Evolutionary conservation across 2,797 vertebrate species (phyloP).

Genomic region (Acropternis orthonyx): DNA sequence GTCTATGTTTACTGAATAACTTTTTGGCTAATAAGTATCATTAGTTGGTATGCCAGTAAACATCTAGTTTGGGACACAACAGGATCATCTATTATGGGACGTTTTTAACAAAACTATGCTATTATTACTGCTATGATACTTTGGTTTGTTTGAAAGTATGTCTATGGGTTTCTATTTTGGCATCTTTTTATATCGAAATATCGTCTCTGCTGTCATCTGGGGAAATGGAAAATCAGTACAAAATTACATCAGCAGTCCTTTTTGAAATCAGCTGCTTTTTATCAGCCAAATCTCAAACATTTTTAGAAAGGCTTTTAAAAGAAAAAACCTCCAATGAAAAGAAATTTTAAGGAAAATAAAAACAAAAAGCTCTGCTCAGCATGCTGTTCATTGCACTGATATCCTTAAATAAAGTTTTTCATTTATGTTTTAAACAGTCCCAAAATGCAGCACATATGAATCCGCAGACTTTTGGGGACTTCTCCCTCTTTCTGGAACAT

Average conservation of each 20-base stretch:
- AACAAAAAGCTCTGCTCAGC: not conserved
- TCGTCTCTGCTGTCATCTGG: not conserved
- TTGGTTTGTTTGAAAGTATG: not conserved
- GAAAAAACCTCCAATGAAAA: not conserved
- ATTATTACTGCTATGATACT: not conserved
- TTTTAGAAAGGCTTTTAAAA: not conserved
- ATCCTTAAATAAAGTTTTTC: not conserved
- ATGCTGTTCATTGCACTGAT: not conserved
- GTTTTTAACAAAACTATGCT: not conserved
- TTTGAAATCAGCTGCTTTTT: not conserved
- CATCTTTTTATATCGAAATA: not conserved
- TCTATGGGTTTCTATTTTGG: not conserved
- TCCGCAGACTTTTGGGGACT: not conserved
- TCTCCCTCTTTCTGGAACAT: not conserved
- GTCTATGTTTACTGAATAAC: not conserved
- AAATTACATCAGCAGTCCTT: not conserved
- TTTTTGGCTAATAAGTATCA: not conserved
- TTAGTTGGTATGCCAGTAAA: not conserved
- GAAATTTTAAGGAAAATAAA: not conserved
- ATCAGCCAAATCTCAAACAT: not conserved
- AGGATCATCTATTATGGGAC: not conserved
- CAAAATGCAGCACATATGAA: not conserved
- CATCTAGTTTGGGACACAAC: not conserved
- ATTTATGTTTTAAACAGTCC: not conserved
- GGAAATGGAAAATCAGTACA: not conserved